A percentile compares a stretch with the other conserved stretches of the same genome.
phyloP scores from a whole-genome alignment of 2,888 invertebrate genomes.

The Eulithis testata region DNA sequence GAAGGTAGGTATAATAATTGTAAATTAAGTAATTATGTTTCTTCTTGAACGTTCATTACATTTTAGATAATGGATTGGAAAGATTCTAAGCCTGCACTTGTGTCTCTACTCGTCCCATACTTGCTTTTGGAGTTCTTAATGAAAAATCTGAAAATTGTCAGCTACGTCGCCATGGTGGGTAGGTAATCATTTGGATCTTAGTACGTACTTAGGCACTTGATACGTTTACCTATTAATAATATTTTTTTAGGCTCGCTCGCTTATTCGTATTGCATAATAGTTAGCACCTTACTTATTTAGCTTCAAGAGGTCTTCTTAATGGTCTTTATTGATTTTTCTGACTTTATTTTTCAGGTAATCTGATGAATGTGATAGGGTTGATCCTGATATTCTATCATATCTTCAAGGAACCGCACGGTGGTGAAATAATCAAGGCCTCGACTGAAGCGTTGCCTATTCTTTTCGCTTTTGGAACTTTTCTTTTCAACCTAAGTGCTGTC shows the following conservation, averaged over 20 bases:
- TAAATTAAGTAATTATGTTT: no score
- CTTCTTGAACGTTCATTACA: not conserved
- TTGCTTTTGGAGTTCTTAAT: conserved; percentile 56
- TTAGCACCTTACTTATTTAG: no score
- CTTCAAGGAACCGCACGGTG: conserved; percentile 50
- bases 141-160: conserved; percentile 60
- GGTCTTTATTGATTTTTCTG: not conserved
- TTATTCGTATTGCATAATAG: no score
- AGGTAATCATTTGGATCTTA: no score
- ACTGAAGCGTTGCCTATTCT: conserved; percentile 45
- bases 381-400: conserved; percentile 51
- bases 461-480: conserved; percentile 55
- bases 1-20: no score
- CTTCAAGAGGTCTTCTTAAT: not conserved
- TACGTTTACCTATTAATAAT: not conserved
- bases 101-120: conserved; percentile 56
- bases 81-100: conserved; percentile 45
- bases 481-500: conserved; percentile 60
- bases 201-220: not conserved
- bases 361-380: conserved; percentile 53
- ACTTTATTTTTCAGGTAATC: conserved; percentile 49
- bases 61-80: conserved; percentile 64
- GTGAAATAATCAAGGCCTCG: conserved; percentile 38
- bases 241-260: no score
- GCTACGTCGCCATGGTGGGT: conserved; percentile 64